Evolutionary conservation across 2,888 invertebrate genomes (phyloP).

Genomic region (Nowickia ferox): DNA sequence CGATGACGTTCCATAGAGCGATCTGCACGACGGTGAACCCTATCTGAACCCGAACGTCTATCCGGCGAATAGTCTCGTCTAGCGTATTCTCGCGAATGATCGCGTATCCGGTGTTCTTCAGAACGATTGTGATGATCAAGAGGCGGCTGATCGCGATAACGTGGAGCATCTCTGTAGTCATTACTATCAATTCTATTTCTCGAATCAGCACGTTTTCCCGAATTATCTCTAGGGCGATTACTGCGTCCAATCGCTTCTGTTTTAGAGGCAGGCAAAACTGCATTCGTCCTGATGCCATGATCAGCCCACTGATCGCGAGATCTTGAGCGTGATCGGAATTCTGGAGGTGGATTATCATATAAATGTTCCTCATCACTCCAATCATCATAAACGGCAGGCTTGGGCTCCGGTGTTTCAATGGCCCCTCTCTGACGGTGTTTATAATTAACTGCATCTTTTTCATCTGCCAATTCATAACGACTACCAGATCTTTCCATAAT

Average conservation of each 20-base stretch:
- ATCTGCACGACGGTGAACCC: constrained; percentile 55
- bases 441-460: constrained; percentile 73
- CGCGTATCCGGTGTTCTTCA: constrained; percentile 64
- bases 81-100: constrained; percentile 71
- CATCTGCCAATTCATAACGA: constrained; percentile 85
- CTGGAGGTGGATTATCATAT: constrained; percentile 74
- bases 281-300: constrained; percentile 41
- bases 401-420: constrained; percentile 74
- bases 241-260: constrained; percentile 60
- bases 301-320: constrained; percentile 74
- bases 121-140: constrained; percentile 55
- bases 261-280: constrained; percentile 57
- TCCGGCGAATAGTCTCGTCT: constrained; percentile 73
- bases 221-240: constrained; percentile 59
- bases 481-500: constrained; percentile 86
- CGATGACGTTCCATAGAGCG: constrained; percentile 73
- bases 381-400: constrained; percentile 75
- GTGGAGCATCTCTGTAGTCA: constrained; percentile 64
- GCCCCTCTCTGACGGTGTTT: constrained; percentile 77
- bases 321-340: constrained; percentile 71
- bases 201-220: constrained; percentile 68
- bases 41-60: constrained; percentile 59
- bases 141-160: constrained; percentile 57
- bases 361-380: constrained; percentile 82
- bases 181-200: constrained; percentile 66